A percentile compares a stretch with the other conserved stretches of the same genome.
Conservation (phyloP, 2,797 vertebrate species). For the Chelonia mydas region DNA sequence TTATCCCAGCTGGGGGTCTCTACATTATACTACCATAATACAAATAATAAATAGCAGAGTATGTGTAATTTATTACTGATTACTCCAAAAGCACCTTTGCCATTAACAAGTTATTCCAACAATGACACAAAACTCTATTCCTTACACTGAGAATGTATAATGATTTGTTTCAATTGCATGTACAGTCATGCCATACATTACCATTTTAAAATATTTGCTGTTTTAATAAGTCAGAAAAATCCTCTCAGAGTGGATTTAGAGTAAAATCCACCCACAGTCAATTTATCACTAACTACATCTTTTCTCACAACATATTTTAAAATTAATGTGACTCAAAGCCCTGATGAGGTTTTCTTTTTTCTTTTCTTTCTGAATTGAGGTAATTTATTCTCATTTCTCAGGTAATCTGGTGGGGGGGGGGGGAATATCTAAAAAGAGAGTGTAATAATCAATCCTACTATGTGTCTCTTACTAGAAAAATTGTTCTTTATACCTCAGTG, state of each 20-base stretch:
- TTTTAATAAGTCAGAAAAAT: neutral
- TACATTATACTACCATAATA: neutral
- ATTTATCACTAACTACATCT: neutral
- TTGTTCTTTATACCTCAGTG: neutral
- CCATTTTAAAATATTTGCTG: neutral
- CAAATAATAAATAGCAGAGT: neutral
- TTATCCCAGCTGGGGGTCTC: neutral
- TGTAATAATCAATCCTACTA: neutral
- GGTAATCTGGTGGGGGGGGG: neutral
- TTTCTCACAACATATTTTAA: neutral
- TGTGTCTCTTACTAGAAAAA: neutral
- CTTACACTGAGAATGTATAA: neutral
- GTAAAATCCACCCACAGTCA: neutral
- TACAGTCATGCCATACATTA: neutral
- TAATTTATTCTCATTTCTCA: neutral
- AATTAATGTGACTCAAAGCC: neutral
- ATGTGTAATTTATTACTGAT: neutral
- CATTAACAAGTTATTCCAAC: neutral
- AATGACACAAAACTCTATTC: neutral
- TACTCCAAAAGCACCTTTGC: neutral
- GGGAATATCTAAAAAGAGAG: neutral
- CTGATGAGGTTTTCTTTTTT: neutral
- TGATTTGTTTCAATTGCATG: neutral
- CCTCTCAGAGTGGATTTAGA: neutral
- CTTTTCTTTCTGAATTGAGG: neutral